Conservation (phyloP, 2,888 invertebrate species). For the Neria commutata region DNA sequence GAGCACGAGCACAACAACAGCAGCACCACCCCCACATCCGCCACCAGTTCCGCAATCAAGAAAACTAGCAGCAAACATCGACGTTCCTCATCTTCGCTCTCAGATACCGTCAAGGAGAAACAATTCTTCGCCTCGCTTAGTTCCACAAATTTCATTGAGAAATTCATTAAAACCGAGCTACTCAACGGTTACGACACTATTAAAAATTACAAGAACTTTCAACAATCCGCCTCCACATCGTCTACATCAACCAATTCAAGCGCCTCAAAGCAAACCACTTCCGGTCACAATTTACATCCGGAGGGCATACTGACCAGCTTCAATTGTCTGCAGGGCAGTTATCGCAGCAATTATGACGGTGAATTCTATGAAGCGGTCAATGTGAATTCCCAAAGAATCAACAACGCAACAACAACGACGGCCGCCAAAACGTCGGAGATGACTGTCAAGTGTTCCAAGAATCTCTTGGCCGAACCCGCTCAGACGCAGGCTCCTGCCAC, state of each 20-base stretch:
- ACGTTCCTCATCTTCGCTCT: conserved; percentile 25
- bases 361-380: conserved; percentile 51
- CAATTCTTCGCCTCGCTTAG: conserved; percentile 46
- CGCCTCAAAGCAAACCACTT: neutral
- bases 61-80: conserved; percentile 19
- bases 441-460: conserved; percentile 42
- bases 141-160: conserved; percentile 53
- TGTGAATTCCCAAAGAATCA: neutral
- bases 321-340: conserved; percentile 54
- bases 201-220: conserved; percentile 42
- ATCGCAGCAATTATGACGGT: conserved; percentile 52
- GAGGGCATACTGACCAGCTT: conserved; percentile 43
- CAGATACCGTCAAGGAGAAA: conserved; percentile 30
- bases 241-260: conserved; percentile 9
- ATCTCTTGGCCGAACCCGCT: conserved; percentile 36
- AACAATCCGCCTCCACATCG: conserved; percentile 18
- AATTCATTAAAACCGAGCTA: conserved; percentile 54
- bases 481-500: conserved; percentile 40
- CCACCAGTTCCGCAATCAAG: conserved; percentile 34
- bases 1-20: conserved; percentile 27
- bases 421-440: conserved; percentile 32
- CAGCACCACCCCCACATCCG: conserved; percentile 21
- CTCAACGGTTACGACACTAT: conserved; percentile 52
- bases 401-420: neutral
- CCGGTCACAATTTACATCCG: conserved; percentile 26